Base-by-base conservation (phyloP, 1,140 invertebrate genomes). In the Forficula auricularia region DNA sequence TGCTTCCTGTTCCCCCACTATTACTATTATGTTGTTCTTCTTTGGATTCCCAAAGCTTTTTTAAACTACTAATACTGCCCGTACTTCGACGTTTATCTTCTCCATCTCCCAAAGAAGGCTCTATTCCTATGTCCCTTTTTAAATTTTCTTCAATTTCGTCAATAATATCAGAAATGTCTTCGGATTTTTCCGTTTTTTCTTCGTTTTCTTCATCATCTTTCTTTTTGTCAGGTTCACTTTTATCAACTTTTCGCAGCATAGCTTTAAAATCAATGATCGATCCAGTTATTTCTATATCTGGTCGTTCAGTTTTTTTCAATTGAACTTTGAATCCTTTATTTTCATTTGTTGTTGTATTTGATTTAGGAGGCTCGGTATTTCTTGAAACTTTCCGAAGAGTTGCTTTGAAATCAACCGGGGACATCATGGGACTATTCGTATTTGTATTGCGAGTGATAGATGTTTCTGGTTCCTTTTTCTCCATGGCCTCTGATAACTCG, bases 41-140 rank as follows among this genome's bases (percentile, higher is more conserved):
- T 54, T 73, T 79, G 32, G 76, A 75, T 62, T 89, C 88, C 88
- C 88, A 92, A 18, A 92, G 62, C 60, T 87, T 88, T 56, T 90
- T 91, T 48, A 92, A 66, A 57, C 82, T 91, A 57, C 77, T 88
- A 55, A 94, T 91, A 62, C 85, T 89, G 39, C 87, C 86, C 22
- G 85, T 89, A 57, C 85, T 90, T 38, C 82, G 76, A n/a, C 86
- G 66, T 57, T 91, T 91, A 53, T 87, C 83, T 43, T 85, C 80
- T 44, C 80, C 77, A n/a, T 79, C 77, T 2, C 65, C 66, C 44
- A 27, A 10, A 19, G 14, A 44, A 44, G 32, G 42, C 50, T 31
- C 44, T 50, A 42, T 40, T 43, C 35, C 22, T 6, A 4, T 27
- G 10, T 39, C 38, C 18, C 38, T 46, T 38, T 6, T 40, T 38